Base-by-base conservation (phyloP, 1,140 invertebrate genomes). In the Aphidius gifuensis region DNA sequence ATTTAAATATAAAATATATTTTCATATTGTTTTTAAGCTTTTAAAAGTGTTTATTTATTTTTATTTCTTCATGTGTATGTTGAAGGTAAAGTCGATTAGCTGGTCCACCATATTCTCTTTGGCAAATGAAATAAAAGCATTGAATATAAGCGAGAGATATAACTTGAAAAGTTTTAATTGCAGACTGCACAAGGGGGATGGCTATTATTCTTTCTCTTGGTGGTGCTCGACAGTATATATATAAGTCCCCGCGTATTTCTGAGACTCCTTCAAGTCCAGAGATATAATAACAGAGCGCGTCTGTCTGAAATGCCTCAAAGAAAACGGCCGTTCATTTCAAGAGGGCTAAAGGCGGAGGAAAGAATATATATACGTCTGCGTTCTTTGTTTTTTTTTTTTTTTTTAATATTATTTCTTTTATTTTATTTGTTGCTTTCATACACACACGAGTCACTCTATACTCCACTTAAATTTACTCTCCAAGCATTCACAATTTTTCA, bases 261-360 rank as follows among this genome's bases (percentile, higher is more conserved):
- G 65, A 57, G 51, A 57, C 60, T 62, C 49, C 58, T 61, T 54
- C 61, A 51, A 64, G 51, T 44, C 56, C 47, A 57, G 61, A 67
- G 64, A 69, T 71, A 74, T 79, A 80, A 80, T 79, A 80, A 80
- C 77, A 80, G 77, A 79, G 75, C 73, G 69, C 72, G 68, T 61
- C 64, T 68, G 69, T 70, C 70, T 68, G 66, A 68, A 69, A 62
- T 64, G 53, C 61, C 60, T 67, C 65, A 65, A 76, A 77, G 76
- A 71, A 69, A 63, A 77, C 74, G 68, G 60, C 70, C 69, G 66
- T 69, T 70, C 72, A 74, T 72, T 67, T 67, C 60, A 69, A 32
- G 23, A 32, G 23, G 23, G 23, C 23, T 32, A 32, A 32, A 32
- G 23, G 23, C 23, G 23, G 23, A 32, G 23, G 4, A 32, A 32